These are phyloP conservation scores for Harpagifer antarcticus DNA, from an alignment of 2,797 vertebrate genomes.

Conservation along the genomic window DNA sequence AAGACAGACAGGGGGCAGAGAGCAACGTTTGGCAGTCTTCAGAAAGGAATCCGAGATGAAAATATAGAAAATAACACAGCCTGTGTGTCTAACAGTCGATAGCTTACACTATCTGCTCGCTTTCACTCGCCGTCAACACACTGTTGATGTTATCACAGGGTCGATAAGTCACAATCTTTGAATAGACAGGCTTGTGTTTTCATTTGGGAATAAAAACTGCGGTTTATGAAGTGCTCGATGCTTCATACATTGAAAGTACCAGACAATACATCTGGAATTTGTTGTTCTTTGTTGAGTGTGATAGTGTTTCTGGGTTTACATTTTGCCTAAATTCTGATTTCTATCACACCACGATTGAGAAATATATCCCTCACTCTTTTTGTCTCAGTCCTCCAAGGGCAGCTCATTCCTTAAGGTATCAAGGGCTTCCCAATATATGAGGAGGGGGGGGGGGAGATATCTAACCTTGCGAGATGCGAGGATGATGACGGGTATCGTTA, in stretches of 20 bases:
- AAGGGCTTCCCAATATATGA: conserved; percentile 61
- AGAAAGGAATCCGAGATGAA: conserved; percentile 71
- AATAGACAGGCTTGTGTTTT: conserved; percentile 70
- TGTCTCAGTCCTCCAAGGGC: conserved; percentile 64
- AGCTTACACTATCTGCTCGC: conserved; percentile 59
- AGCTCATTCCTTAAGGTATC: conserved; percentile 75
- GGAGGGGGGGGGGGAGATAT: conserved; percentile 50
- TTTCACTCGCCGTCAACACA: conserved; percentile 55
- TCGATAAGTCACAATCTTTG: conserved; percentile 67
- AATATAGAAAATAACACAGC: conserved; percentile 52
- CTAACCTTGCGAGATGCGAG: conserved; percentile 46
- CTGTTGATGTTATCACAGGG: conserved; percentile 68
- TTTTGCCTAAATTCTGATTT: conserved; percentile 23
- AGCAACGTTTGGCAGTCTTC: conserved; percentile 64
- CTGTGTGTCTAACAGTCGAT: conserved; percentile 57
- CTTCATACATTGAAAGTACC: conserved; percentile 17
- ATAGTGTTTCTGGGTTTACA: conserved; percentile 31
- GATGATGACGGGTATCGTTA: conserved; percentile 53
- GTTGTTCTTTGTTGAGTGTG: conserved; percentile 34
- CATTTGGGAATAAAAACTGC: conserved; percentile 58
- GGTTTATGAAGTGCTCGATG: conserved; percentile 42
- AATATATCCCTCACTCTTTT: conserved; percentile 29
- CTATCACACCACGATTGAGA: conserved; percentile 27
- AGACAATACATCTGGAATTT: conserved; percentile 19
- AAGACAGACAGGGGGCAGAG: conserved; percentile 67